Percentiles rank a stretch among this genome's conserved stretches.
phyloP scores from a whole-genome alignment of 2,797 vertebrate genomes.

The Phoebastria nigripes region DNA sequence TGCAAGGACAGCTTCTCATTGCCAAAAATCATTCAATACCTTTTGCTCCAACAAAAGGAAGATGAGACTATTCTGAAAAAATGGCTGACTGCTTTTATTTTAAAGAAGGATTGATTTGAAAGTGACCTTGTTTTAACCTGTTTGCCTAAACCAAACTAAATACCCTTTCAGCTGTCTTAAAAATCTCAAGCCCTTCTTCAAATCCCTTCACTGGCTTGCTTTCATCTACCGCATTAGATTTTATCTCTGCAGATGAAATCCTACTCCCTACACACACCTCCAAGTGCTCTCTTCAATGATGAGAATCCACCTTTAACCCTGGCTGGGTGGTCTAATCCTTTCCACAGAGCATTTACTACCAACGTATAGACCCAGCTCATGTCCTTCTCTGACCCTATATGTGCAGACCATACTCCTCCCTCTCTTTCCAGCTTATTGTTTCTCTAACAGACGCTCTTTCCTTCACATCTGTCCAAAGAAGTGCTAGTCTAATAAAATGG shows the following conservation, averaged over 20 bases:
- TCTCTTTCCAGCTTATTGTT: background rate
- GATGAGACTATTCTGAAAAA: background rate
- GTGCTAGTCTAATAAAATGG: background rate
- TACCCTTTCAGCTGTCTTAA: background rate
- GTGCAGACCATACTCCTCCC: background rate
- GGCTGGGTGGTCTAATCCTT: background rate
- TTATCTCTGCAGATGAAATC: background rate
- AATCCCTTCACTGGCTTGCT: background rate
- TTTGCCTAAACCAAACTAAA: background rate
- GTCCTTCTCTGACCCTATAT: background rate
- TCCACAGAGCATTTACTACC: background rate
- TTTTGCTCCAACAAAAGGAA: background rate
- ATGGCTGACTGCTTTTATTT: background rate
- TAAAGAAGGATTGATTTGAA: background rate
- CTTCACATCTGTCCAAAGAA: background rate
- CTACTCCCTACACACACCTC: background rate
- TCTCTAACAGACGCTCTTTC: background rate
- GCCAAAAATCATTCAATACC: background rate
- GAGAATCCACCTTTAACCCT: background rate
- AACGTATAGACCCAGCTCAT: accelerated
- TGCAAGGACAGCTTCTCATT: background rate
- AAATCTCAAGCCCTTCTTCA: background rate
- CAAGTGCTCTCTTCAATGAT: background rate
- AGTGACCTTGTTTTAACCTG: background rate
- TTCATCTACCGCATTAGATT: background rate